Base-by-base conservation (phyloP, 1,140 invertebrate species). In the Pararge aegeria region DNA sequence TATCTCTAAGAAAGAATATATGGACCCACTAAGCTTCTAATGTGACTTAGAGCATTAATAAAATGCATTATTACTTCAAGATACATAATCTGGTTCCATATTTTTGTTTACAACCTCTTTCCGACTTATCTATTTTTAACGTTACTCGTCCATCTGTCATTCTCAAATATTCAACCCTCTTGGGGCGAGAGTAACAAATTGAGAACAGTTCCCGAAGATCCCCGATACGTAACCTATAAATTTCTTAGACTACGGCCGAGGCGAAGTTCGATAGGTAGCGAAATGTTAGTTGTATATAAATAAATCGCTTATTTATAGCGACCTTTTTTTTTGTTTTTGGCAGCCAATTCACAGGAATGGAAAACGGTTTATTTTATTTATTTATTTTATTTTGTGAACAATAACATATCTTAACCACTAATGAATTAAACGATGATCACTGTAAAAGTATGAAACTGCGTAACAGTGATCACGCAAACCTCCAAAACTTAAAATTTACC, bases 111-210 rank as follows among this genome's bases (percentile, higher is more conserved):
- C n/a, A n/a, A n/a, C n/a, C n/a, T n/a, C n/a, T n/a, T n/a, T n/a
- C n/a, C n/a, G n/a, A n/a, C 24, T 24, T 24, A 7, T 24, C 2
- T 49, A 6, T 19, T 30, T 29, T 51, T 49, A 20, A 55, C 49
- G 30, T 38, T 50, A 12, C 34, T 24, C 16, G 15, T 37, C 59
- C 29, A 65, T 65, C 56, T 58, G 52, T 65, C 63, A 56, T 65
- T 55, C 63, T 65, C 57, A 65, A 61, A 65, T 65, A 65, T 65
- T 65, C 63, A 65, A 19, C 34, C 48, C 63, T 52, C 59, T 16
- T 12, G 34, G 57, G 63, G 21, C 16, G 19, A 18, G 19, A 18
- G 49, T 59, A 55, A 65, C 56, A 65, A 65, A 65, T 65, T 65
- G 63, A 15, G 21, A 51, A 19, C 48, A 55, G 63, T 65, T 65